phyloP scores from a whole-genome alignment of 2,797 vertebrate genomes.

The Scomberomorus guttatus region DNA sequence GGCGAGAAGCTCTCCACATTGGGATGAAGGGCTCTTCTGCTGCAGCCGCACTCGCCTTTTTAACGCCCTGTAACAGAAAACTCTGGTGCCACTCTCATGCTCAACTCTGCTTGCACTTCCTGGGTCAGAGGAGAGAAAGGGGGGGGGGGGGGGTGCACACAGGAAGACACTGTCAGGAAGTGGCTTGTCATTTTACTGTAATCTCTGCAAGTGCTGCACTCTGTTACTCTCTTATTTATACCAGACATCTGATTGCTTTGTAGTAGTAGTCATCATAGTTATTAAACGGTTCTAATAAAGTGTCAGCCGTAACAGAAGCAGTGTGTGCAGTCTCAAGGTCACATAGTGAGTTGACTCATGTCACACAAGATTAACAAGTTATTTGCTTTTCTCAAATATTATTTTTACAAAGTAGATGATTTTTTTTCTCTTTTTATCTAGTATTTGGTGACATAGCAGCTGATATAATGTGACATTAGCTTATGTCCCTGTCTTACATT shows the following conservation, averaged over 20 bases:
- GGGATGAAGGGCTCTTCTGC: conserved; percentile 21
- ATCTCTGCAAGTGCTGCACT: conserved; percentile 61
- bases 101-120: conserved; percentile 44
- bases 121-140: conserved; percentile 64
- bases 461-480: too few relatives aligned
- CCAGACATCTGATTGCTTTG: conserved; percentile 10
- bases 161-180: conserved; percentile 80
- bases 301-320: not conserved
- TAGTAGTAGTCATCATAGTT: not conserved
- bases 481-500: not conserved
- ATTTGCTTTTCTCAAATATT: too few relatives aligned
- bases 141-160: conserved; percentile 43
- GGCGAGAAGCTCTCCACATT: conserved; percentile 14
- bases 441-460: too few relatives aligned
- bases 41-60: conserved; percentile 21
- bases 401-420: too few relatives aligned
- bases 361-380: too few relatives aligned
- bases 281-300: not conserved
- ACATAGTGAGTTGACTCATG: too few relatives aligned
- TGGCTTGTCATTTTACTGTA: conserved; percentile 76
- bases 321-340: not conserved
- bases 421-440: too few relatives aligned
- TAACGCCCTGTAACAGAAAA: conserved; percentile 35
- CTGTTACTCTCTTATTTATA: conserved; percentile 40
- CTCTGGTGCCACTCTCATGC: conserved; percentile 34